Conservation (phyloP, 2,797 vertebrate species). For the Pelobates cultripes region DNA sequence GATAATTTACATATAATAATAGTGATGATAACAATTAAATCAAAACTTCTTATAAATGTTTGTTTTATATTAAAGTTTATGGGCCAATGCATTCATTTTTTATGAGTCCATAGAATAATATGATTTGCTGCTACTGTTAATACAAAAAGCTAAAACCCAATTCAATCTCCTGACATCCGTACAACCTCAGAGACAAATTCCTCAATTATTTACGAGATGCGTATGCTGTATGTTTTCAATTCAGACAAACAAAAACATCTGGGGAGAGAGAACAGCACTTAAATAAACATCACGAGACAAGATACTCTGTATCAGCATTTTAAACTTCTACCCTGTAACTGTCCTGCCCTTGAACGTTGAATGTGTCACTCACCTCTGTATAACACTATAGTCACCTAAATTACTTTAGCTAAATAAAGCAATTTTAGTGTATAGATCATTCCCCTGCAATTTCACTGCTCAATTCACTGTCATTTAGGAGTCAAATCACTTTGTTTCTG, state of each 20-base stretch:
- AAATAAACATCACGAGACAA: neutral
- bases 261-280: neutral
- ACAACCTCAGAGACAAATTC: neutral
- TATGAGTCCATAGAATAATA: too few relatives aligned
- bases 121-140: neutral
- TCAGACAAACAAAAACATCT: slow-evolving; percentile 2
- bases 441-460: too few relatives aligned
- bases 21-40: too few relatives aligned
- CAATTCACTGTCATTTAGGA: too few relatives aligned
- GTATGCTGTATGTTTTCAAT: neutral
- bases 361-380: neutral
- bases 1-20: too few relatives aligned
- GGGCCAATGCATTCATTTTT: neutral
- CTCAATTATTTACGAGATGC: neutral
- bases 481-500: too few relatives aligned
- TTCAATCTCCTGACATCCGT: neutral
- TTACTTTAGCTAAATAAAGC: too few relatives aligned
- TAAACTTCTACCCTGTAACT: slow-evolving; percentile 9
- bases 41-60: neutral
- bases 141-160: neutral
- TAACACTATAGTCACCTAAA: too few relatives aligned
- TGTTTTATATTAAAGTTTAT: neutral
- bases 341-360: slow-evolving; percentile 11
- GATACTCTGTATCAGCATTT: slow-evolving; percentile 27
- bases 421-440: too few relatives aligned